phyloP scores from a whole-genome alignment of 2,113 vertebrate species.

The Thinocorus orbignyianus region DNA sequence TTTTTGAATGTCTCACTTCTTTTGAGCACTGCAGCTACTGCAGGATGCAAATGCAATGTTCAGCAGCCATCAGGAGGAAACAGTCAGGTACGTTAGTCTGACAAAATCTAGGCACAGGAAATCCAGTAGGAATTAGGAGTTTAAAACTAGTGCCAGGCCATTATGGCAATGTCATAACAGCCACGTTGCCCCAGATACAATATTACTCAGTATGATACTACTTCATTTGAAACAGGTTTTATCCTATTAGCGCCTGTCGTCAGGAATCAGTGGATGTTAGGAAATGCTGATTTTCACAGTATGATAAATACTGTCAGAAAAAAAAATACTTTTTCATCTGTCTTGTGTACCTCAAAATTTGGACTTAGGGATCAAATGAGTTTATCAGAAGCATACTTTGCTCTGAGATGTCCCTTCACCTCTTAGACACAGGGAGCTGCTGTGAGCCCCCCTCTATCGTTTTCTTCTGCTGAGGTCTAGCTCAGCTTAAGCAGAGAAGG shows the following conservation, averaged over 20 bases:
- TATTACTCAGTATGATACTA: background rate
- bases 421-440: background rate
- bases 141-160: background rate
- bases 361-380: background rate
- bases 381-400: background rate
- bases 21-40: background rate
- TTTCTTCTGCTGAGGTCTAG: background rate
- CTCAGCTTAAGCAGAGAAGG: background rate
- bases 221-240: background rate
- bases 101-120: background rate
- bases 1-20: background rate
- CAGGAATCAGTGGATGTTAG: background rate
- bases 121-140: background rate
- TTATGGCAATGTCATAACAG: background rate
- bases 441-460: background rate
- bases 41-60: background rate
- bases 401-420: background rate
- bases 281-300: background rate
- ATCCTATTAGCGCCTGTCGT: background rate
- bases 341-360: background rate
- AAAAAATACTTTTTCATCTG: background rate
- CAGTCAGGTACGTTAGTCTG: accelerated
- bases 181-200: background rate
- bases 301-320: background rate
- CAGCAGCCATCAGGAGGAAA: background rate